Evolutionary conservation across 1,140 invertebrate genomes (phyloP), one percentile per base, ranked within the genome.

Genomic region (Drosophila subobscura): DNA sequence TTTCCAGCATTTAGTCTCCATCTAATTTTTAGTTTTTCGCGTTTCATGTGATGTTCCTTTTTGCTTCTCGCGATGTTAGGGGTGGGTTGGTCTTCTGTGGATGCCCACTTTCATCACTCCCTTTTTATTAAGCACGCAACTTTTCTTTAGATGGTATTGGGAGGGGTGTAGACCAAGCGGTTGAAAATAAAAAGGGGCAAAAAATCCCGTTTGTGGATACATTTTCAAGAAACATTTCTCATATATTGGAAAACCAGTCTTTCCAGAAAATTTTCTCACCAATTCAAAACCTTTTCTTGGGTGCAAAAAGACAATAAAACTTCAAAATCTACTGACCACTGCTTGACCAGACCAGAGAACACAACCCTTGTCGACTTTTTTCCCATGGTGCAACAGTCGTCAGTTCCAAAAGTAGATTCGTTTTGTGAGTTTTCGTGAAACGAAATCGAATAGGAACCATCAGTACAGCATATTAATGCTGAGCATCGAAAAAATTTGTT

Each of bases 251-350:
- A 78, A 78, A 79, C 77, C 75, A 78, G 77, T 79, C 37, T 57
- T 4, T 79, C 77, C 40, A 78, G 64, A 51, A 61, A 63, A 71
- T 75, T 61, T 79, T 79, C 77, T 71, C 77, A 79, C 57, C 61
- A 60, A 6, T 63, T 65, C 44, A 23, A 44, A 25, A 37, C n/a
- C 40, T 63, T 78, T 78, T 71, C 60, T 78, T 78, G 59, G 56
- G 71, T 47, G 14, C 41, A 78, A 77, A 78, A 61, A 64, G n/a
- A 73, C 63, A 73, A 72, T 46, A 61, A 72, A 47, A 45, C 44
- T 16, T n/a, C 22, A 33, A 79, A 77, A 57, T 42, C 22, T 22
- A 22, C 51, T 58, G 52, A 60, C 57, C 47, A 42, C 22, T 29
- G 55, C 49, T 67, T 73, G 58, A 68, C 57, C 74, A 37, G 29